phyloP scores from a whole-genome alignment of 1,140 invertebrate species.

The Agrypnia vestita region DNA sequence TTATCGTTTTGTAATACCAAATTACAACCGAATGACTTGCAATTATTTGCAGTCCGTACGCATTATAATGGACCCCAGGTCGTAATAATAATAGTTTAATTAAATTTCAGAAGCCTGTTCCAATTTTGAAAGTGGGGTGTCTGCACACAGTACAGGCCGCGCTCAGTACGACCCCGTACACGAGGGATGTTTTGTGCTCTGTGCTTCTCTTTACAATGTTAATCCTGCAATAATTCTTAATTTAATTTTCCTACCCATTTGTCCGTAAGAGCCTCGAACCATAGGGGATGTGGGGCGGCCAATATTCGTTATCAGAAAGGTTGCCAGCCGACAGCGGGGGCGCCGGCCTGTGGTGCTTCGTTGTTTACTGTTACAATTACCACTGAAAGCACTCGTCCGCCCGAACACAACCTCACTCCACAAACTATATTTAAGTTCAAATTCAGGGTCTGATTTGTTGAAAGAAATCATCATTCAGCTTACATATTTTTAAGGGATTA shows the following conservation, averaged over 20 bases:
- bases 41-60: too few species aligned
- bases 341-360: too few species aligned
- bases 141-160: background rate
- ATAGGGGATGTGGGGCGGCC: background rate
- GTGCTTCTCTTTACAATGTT: background rate
- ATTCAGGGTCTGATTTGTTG: too few species aligned
- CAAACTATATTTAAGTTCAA: too few species aligned
- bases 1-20: too few species aligned
- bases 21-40: too few species aligned
- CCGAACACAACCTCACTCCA: too few species aligned
- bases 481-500: too few species aligned
- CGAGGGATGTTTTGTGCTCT: background rate
- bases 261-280: constrained; percentile 13
- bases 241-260: constrained; percentile 35
- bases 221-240: constrained; percentile 41
- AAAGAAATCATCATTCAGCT: too few species aligned
- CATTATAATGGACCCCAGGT: too few species aligned
- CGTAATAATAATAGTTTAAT: background rate
- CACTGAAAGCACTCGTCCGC: too few species aligned
- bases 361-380: too few species aligned
- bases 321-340: background rate
- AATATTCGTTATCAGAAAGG: constrained; percentile 12
- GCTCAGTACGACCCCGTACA: background rate
- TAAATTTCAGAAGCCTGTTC: background rate
- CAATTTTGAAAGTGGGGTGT: background rate